Evolutionary conservation across 92 coral and sea anemone genomes (phyloP).

Genomic region (Bergia sp.): DNA sequence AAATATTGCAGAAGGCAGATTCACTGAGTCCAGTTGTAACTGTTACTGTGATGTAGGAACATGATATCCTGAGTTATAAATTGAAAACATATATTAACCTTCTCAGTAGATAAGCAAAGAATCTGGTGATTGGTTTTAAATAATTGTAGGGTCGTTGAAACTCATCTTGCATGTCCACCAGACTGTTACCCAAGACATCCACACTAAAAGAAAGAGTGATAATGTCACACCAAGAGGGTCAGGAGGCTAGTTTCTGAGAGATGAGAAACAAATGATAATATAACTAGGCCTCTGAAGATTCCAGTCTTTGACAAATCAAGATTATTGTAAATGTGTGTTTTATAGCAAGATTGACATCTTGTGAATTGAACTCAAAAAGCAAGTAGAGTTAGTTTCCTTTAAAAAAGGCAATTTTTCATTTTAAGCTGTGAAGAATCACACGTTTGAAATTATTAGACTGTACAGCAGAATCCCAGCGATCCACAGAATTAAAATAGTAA

Average conservation of each 20-base stretch:
- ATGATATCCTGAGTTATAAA: too few relatives aligned
- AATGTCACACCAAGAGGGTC: background rate
- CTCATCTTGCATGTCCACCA: conserved; percentile 62
- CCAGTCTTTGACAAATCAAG: background rate
- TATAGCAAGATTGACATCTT: background rate
- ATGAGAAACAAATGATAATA: background rate
- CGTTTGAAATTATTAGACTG: background rate
- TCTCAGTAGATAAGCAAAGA: conserved; percentile 67
- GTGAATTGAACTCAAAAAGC: too few relatives aligned
- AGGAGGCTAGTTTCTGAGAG: background rate
- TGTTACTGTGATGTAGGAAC: too few relatives aligned
- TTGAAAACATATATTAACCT: conserved; percentile 46
- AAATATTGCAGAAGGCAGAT: too few relatives aligned
- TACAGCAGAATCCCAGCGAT: background rate
- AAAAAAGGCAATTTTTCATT: background rate
- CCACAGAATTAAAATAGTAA: background rate
- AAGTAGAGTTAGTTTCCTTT: too few relatives aligned
- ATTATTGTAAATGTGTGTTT: background rate
- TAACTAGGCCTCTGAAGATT: background rate
- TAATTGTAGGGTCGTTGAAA: conserved; percentile 61
- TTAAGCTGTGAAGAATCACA: background rate
- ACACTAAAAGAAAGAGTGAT: conserved; percentile 28
- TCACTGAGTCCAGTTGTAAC: too few relatives aligned
- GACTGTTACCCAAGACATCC: conserved; percentile 25
- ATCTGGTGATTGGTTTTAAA: conserved; percentile 52